Percentiles rank a stretch among this genome's conserved stretches.
Evolutionary conservation across 37 sponge, comb jelly and placozoan genomes (phyloP).

Genomic region (Beroe forskalii): DNA sequence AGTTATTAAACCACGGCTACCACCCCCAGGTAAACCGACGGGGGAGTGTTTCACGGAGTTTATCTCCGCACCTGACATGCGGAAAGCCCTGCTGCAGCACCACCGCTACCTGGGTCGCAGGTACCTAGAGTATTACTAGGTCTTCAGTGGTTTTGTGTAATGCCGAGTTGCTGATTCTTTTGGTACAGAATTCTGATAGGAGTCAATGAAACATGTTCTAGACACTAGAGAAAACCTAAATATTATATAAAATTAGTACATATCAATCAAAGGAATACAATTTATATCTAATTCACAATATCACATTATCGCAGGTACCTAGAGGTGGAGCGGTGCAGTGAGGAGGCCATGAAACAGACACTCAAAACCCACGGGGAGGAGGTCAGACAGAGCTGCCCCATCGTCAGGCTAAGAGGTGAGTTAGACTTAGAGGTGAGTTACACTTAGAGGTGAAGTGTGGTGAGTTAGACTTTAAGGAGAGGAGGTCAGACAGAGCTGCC

Average conservation of each 20-base stretch:
- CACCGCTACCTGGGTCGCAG: constrained; percentile 54
- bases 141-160: too few species aligned
- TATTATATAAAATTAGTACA: too few species aligned
- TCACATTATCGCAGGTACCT: constrained; percentile 17
- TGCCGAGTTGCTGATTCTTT: too few species aligned
- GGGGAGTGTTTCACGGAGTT: constrained; percentile 44
- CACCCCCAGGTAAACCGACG: constrained; percentile 9
- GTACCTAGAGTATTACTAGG: too few species aligned
- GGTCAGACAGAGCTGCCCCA: constrained; percentile 37
- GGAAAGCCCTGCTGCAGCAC: constrained; percentile 61
- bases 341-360: constrained; percentile 34
- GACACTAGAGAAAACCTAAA: too few species aligned
- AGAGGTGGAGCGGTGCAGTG: constrained; percentile 41
- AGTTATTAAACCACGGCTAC: too few species aligned
- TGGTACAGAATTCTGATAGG: too few species aligned
- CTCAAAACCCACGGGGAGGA: constrained; percentile 48
- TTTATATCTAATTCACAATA: too few species aligned
- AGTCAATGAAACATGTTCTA: too few species aligned
- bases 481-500: constrained; percentile 23
- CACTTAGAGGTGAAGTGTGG: not conserved
- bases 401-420: constrained; percentile 42
- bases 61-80: constrained; percentile 61
- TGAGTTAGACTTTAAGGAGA: too few species aligned
- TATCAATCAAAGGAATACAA: too few species aligned
- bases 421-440: not conserved